A percentile compares a stretch with the other conserved stretches of the same genome.
phyloP scores from a whole-genome alignment of 2,888 invertebrate genomes.

The Dicranocentrus wangi region DNA sequence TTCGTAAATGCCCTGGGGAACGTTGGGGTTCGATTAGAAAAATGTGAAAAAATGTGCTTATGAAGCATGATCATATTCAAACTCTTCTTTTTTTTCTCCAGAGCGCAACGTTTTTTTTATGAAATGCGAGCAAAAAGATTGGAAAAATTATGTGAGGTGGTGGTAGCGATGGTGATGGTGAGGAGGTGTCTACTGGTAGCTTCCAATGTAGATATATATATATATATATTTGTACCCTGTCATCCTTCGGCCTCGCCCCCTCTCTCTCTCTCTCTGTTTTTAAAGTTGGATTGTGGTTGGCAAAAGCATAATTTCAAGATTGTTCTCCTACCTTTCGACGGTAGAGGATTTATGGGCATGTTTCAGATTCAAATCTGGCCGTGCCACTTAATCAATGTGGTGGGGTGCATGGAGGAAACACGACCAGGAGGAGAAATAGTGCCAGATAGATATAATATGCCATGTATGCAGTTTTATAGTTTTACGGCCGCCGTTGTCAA shows the following conservation, averaged over 20 bases:
- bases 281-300: constrained; percentile 40
- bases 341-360: constrained; percentile 60
- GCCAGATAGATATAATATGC: no score
- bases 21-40: constrained; percentile 5
- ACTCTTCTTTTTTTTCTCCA: no score
- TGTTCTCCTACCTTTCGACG: constrained; percentile 57
- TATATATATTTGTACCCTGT: constrained; percentile 22
- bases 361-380: not conserved
- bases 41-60: constrained; percentile 28
- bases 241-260: constrained; percentile 58
- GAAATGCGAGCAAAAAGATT: no score
- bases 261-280: constrained; percentile 64
- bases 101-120: no score
- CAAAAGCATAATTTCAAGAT: constrained; percentile 62
- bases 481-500: no score
- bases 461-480: no score
- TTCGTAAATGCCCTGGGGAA: no score
- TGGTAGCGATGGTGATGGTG: no score
- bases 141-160: no score
- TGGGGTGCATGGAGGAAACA: not conserved
- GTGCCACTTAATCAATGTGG: constrained; percentile 17
- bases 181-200: no score
- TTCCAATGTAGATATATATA: no score
- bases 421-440: no score
- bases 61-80: constrained; percentile 9